Conservation (phyloP, 2,797 vertebrate genomes). For the Pristis pectinata region DNA sequence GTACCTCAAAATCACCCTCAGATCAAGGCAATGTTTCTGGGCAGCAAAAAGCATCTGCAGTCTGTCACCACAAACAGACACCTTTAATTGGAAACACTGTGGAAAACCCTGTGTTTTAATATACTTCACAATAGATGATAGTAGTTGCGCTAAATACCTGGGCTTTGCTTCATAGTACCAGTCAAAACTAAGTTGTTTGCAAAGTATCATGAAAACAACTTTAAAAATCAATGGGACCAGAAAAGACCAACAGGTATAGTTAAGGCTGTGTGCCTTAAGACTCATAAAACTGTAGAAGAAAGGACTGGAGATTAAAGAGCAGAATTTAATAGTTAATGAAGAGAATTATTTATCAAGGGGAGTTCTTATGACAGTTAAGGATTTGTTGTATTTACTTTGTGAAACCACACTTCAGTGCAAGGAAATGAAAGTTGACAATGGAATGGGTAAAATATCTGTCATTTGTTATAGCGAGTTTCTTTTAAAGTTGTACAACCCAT, state of each 20-base stretch:
- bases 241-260: not conserved
- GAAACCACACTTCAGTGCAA: not conserved
- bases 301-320: not conserved
- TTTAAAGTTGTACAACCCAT: slow-evolving; percentile 5
- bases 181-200: not conserved
- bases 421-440: slow-evolving; percentile 36
- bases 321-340: not conserved
- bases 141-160: not conserved
- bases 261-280: not conserved
- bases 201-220: not conserved
- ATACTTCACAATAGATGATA: too few relatives aligned
- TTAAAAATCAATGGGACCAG: not conserved
- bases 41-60: not conserved
- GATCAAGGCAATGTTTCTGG: not conserved
- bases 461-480: slow-evolving; percentile 12
- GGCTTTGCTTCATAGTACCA: not conserved
- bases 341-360: not conserved
- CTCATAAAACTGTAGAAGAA: not conserved
- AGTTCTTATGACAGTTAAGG: not conserved
- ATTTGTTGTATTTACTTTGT: slow-evolving; percentile 21
- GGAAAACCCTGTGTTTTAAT: not conserved
- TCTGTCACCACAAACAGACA: not conserved
- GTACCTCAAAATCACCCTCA: slow-evolving; percentile 1
- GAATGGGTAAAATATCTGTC: slow-evolving; percentile 14
- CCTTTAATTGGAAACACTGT: slow-evolving; percentile 35